phyloP scores from a whole-genome alignment of 2,797 vertebrate genomes.

The Leuciscus waleckii region DNA sequence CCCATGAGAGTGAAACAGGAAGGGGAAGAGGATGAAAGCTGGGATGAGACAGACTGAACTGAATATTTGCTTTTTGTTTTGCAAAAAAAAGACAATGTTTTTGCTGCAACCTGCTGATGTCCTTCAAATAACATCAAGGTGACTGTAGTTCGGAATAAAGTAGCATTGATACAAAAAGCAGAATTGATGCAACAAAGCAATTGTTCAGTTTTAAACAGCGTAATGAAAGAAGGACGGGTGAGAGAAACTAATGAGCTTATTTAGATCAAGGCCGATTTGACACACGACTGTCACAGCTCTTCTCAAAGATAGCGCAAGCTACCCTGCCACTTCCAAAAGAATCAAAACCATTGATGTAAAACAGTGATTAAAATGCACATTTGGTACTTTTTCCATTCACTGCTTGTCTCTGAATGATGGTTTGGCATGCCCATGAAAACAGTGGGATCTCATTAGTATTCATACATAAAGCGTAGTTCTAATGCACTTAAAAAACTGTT shows the following conservation, averaged over 20 bases:
- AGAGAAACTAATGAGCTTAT: conserved; percentile 36
- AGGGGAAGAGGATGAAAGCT: conserved; percentile 5
- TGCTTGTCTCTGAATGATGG: conserved; percentile 48
- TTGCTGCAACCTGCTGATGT: not conserved
- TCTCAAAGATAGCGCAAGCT: not conserved
- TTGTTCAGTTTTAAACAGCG: conserved; percentile 1
- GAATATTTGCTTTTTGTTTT: conserved; percentile 27
- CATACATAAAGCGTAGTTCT: conserved; percentile 11
- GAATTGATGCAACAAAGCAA: conserved; percentile 37
- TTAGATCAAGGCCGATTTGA: conserved; percentile 48
- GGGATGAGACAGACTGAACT: conserved; percentile 10
- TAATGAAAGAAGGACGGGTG: not conserved
- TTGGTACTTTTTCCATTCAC: conserved; percentile 58
- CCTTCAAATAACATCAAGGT: conserved; percentile 38
- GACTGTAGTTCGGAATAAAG: conserved; percentile 15
- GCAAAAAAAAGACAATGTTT: conserved; percentile 17
- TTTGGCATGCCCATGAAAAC: conserved; percentile 11
- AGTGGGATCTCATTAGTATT: not conserved
- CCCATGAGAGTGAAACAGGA: conserved; percentile 51
- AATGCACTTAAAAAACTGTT: not conserved
- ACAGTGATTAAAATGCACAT: conserved; percentile 69
- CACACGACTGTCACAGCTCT: conserved; percentile 22
- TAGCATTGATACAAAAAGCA: conserved; percentile 26
- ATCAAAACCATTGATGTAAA: conserved; percentile 60
- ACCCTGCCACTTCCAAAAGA: conserved; percentile 13